phyloP scores from a whole-genome alignment of 1,140 invertebrate species.

The Atta texana region DNA sequence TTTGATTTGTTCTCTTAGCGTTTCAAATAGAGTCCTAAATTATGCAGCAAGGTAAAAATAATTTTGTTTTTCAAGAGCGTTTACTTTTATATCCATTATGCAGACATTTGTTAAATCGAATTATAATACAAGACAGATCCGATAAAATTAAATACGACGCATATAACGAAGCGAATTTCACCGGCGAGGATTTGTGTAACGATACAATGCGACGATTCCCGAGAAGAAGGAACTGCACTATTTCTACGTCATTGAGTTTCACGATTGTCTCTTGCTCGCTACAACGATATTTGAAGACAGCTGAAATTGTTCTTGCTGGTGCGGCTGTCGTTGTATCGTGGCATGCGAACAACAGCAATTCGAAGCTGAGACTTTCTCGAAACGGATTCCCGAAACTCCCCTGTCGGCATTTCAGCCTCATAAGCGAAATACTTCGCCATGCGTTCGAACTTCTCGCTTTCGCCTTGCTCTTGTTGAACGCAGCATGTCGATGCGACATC shows the following conservation, averaged over 20 bases:
- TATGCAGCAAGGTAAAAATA: neutral
- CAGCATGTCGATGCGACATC: neutral
- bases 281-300: conserved; percentile 37
- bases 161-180: conserved; percentile 43
- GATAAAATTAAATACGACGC: conserved; percentile 37
- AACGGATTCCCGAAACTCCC: conserved; percentile 34
- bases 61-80: neutral
- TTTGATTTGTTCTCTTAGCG: neutral
- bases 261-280: conserved; percentile 33
- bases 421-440: conserved; percentile 31
- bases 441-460: conserved; percentile 10
- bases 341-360: conserved; percentile 26
- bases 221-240: neutral
- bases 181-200: neutral
- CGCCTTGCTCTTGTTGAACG: neutral
- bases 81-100: neutral
- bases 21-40: neutral
- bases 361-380: conserved; percentile 35
- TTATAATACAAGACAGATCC: neutral
- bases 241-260: conserved; percentile 21
- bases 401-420: conserved; percentile 19
- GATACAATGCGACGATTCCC: conserved; percentile 31
- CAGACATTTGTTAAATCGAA: conserved; percentile 7
- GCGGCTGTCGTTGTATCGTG: neutral
- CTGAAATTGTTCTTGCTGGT: conserved; percentile 36